Conservation (phyloP, 2,888 invertebrate genomes). For the Pegoplata infirma region DNA sequence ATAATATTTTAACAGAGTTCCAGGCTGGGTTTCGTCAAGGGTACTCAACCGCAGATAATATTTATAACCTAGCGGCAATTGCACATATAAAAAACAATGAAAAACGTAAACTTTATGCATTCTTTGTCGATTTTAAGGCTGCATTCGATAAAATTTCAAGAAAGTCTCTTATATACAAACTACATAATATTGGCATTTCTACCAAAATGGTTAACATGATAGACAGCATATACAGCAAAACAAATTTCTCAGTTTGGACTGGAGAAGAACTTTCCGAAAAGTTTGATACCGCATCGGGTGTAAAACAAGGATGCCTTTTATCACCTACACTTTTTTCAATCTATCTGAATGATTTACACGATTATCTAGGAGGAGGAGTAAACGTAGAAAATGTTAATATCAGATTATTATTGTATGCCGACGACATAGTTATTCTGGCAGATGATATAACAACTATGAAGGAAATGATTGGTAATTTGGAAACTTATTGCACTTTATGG, state of each 20-base stretch:
- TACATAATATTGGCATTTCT: background rate
- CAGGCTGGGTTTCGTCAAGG: background rate
- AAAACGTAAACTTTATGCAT: background rate
- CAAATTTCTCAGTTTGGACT: background rate
- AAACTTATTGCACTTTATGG: background rate
- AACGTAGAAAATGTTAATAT: no score
- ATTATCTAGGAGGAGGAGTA: no score
- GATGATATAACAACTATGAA: background rate
- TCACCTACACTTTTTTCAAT: no score
- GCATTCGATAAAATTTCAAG: slow-evolving; percentile 4
- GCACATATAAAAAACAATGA: background rate
- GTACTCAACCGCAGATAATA: slow-evolving; percentile 5
- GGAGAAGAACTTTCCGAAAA: no score
- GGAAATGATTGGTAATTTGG: background rate
- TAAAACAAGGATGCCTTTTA: no score
- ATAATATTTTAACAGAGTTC: slow-evolving; percentile 3
- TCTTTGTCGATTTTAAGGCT: slow-evolving; percentile 7
- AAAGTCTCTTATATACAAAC: background rate
- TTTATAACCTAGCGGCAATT: slow-evolving; percentile 1
- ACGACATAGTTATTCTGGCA: no score
- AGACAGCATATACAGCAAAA: background rate
- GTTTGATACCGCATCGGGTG: no score
- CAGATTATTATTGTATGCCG: no score
- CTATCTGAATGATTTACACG: no score
- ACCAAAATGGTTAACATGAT: background rate